Conservation (phyloP, 2,888 invertebrate species). For the Cerastis rubricosa region DNA sequence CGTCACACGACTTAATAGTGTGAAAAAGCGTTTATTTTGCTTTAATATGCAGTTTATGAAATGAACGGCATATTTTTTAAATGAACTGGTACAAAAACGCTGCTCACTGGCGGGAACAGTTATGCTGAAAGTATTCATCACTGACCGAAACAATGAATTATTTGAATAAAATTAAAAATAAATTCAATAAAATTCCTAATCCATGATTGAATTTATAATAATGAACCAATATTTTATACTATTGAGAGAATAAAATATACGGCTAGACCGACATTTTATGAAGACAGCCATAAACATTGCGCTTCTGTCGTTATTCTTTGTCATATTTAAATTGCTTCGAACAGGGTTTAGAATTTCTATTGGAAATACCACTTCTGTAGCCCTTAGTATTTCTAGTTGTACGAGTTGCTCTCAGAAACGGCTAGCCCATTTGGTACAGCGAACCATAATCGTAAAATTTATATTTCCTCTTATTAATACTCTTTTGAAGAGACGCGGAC, state of each 20-base stretch:
- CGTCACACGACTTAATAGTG: not conserved
- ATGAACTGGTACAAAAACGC: no score
- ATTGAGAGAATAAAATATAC: constrained; percentile 6
- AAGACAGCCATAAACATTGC: constrained; percentile 26
- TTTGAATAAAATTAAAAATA: not conserved
- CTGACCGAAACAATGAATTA: no score
- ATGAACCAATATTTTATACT: constrained; percentile 7
- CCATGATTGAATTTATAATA: constrained; percentile 3
- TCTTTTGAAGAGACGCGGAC: constrained; percentile 27
- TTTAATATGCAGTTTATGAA: no score
- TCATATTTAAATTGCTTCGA: constrained; percentile 27
- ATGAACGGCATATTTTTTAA: no score
- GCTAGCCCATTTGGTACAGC: constrained; percentile 15
- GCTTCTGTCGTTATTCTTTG: constrained; percentile 18
- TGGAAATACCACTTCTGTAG: constrained; percentile 13
- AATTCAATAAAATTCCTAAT: not conserved
- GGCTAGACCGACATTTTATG: constrained; percentile 21
- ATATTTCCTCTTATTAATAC: constrained; percentile 26
- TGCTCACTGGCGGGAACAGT: no score
- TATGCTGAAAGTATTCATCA: not conserved
- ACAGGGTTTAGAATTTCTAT: constrained; percentile 30
- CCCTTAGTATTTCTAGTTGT: constrained; percentile 1
- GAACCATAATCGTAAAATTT: constrained; percentile 39
- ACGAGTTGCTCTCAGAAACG: constrained; percentile 8
- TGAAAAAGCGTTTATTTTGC: constrained; percentile 3